Evolutionary conservation across 1,140 invertebrate genomes (phyloP).

Genomic region (Drosophila ogumai): DNA sequence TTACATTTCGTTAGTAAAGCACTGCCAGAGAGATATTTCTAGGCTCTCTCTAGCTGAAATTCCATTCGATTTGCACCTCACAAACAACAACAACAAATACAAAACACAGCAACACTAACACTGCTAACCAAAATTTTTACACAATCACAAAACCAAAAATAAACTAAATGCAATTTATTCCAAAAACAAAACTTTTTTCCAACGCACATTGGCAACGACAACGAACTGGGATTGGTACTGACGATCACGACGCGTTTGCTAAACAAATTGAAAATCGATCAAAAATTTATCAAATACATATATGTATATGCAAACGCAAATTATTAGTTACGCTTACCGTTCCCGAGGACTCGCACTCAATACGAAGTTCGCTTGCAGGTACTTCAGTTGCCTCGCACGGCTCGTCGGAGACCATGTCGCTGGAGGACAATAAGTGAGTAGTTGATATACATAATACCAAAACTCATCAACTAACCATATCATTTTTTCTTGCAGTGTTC

Average conservation of each 20-base stretch:
- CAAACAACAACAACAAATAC: constrained; percentile 33
- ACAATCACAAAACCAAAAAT: constrained; percentile 47
- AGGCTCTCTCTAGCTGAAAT: constrained; percentile 14
- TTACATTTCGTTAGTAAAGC: background rate
- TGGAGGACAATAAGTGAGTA: constrained; percentile 84
- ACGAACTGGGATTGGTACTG: constrained; percentile 58
- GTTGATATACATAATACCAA: background rate
- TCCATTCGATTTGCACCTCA: constrained; percentile 67
- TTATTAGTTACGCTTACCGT: constrained; percentile 84
- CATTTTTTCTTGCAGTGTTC: constrained; percentile 50
- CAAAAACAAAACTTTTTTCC: constrained; percentile 38
- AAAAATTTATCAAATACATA: constrained; percentile 15
- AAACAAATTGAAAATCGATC: constrained; percentile 32
- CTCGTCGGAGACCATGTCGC: constrained; percentile 82
- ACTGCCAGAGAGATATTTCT: constrained; percentile 32
- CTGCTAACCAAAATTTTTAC: constrained; percentile 43
- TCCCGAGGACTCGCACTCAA: constrained; percentile 84
- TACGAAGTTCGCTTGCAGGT: constrained; percentile 85
- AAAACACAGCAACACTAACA: constrained; percentile 49
- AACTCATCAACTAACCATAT: background rate
- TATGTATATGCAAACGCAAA: constrained; percentile 35
- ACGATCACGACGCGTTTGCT: constrained; percentile 32
- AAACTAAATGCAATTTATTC: constrained; percentile 72
- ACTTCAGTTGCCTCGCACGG: constrained; percentile 84
- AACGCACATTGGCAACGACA: constrained; percentile 58